phyloP scores from a whole-genome alignment of 2,797 vertebrate genomes.

The Intellagama lesueurii region DNA sequence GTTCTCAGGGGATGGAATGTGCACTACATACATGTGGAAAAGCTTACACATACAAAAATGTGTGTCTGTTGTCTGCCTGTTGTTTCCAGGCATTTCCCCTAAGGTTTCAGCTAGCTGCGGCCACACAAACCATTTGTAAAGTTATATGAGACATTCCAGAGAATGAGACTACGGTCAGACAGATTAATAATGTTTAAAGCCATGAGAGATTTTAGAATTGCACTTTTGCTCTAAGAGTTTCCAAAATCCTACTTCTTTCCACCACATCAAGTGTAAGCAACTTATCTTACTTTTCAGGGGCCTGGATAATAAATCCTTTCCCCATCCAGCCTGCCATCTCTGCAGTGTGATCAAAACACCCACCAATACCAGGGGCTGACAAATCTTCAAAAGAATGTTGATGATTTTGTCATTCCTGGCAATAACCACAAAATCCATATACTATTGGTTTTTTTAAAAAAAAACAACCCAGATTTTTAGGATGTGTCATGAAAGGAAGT shows the following conservation, averaged over 20 bases:
- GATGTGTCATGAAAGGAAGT: neutral
- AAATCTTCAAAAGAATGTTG: constrained; percentile 8
- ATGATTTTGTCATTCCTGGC: neutral
- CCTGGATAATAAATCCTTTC: constrained; percentile 14
- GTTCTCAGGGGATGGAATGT: neutral
- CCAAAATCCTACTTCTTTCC: neutral
- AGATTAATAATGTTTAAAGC: neutral
- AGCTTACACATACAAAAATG: neutral
- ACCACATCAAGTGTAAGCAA: neutral
- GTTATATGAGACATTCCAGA: neutral
- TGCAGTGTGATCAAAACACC: neutral
- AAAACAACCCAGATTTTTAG: neutral
- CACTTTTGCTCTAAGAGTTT: neutral
- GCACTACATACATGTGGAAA: neutral
- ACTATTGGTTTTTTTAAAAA: neutral
- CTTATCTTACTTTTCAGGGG: constrained; percentile 11
- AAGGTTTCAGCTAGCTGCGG: neutral
- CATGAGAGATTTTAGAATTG: fast-evolving
- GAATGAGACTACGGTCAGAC: constrained; percentile 2
- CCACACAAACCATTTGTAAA: neutral
- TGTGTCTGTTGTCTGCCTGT: neutral
- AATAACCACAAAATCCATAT: neutral
- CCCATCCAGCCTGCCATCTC: neutral
- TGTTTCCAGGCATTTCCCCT: neutral
- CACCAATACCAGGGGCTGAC: neutral